These are phyloP conservation scores for Steinernema scapterisci DNA, from an alignment of 2,888 invertebrate genomes.

Conservation along the genomic window DNA sequence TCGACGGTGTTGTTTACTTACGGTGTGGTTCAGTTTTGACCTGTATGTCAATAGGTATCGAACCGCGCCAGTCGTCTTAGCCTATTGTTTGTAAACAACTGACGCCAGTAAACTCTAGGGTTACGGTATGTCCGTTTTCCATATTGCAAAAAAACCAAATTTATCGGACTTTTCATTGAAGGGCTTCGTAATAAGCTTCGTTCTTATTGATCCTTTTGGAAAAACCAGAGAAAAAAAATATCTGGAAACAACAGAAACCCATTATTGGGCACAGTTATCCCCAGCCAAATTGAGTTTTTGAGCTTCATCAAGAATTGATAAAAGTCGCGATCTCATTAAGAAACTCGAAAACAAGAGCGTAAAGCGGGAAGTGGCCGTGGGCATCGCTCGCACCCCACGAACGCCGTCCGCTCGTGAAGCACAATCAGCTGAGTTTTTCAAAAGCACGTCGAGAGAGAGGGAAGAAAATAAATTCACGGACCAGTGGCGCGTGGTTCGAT, in stretches of 20 bases:
- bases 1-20: neutral
- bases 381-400: neutral
- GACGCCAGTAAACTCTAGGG: neutral
- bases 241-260: too few relatives aligned
- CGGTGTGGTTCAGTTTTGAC: neutral
- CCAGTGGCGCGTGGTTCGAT: neutral
- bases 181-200: too few relatives aligned
- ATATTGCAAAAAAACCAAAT: too few relatives aligned
- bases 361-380: neutral
- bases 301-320: neutral
- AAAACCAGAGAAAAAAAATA: too few relatives aligned
- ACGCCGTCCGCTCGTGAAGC: neutral
- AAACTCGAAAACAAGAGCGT: neutral
- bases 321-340: neutral
- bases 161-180: too few relatives aligned
- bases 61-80: neutral
- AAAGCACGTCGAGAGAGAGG: neutral
- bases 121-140: too few relatives aligned
- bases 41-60: conserved; percentile 1
- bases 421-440: conserved; percentile 18
- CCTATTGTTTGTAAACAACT: conserved; percentile 1
- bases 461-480: neutral
- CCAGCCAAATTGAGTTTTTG: too few relatives aligned
- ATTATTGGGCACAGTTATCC: too few relatives aligned
- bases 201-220: too few relatives aligned